phyloP scores from a whole-genome alignment of 2,113 vertebrate genomes.

The Himantopus leucocephalus region DNA sequence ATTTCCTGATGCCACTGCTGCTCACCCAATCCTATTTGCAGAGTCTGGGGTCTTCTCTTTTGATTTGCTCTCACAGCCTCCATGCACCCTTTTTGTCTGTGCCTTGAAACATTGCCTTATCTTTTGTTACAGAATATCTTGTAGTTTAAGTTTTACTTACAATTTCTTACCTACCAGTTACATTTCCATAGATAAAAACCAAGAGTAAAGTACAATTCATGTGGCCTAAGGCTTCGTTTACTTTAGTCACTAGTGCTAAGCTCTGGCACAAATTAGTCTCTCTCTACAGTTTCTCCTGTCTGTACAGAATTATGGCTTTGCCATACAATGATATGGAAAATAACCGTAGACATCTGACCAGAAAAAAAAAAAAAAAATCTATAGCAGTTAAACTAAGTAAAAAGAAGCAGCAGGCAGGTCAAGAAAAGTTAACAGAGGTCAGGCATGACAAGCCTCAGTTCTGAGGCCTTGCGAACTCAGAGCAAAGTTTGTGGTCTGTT shows the following conservation, averaged over 20 bases:
- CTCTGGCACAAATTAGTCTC: not conserved
- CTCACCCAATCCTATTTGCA: not conserved
- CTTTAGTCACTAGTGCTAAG: not conserved
- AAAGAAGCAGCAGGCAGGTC: not conserved
- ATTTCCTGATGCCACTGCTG: not conserved
- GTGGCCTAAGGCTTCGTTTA: not conserved
- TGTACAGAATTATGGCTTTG: not conserved
- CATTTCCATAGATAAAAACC: not conserved
- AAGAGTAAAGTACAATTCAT: not conserved
- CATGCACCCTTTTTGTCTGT: not conserved
- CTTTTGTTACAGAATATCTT: not conserved
- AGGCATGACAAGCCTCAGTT: not conserved
- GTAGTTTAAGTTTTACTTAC: not conserved
- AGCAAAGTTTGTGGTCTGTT: not conserved
- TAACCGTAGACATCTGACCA: rapidly evolving
- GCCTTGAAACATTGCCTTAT: not conserved
- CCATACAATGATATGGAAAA: not conserved
- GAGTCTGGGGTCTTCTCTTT: not conserved
- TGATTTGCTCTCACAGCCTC: not conserved
- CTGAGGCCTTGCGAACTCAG: not conserved
- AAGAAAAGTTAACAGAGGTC: not conserved
- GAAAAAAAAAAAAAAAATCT: not conserved
- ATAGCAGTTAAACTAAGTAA: not conserved
- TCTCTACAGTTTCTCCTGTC: not conserved
- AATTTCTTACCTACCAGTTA: not conserved